Base-by-base conservation (phyloP, 2,113 vertebrate species). In the Aplodontia rufa region DNA sequence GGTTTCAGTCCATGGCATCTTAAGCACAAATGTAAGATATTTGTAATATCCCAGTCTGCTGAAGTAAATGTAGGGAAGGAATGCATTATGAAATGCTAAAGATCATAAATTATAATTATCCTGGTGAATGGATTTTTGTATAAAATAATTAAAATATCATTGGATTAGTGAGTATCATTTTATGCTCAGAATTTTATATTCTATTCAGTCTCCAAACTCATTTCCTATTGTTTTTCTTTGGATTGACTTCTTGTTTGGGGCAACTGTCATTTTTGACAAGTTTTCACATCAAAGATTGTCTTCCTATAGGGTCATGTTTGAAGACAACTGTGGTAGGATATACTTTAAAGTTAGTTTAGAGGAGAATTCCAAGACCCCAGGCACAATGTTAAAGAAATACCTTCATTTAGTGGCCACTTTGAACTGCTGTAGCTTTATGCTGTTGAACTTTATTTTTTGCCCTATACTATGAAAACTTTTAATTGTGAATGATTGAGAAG, bases 261-360 rank as follows among this genome's bases (percentile, higher is more conserved):
- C 0, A 79, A 47, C 45, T 94, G 37, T 76, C 47, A 55, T 85
- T 94, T 55, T 94, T 96, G 72, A 82, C 55, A 90, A 76, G 6
- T 53, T 22, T 95, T 92, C 60, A 90, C 0, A 0, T 9, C 24
- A 60, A 49, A 64, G 62, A 84, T 95, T 62, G 81, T 90, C 11
- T 93, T 81, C 47, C 22, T n/a, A 1, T 12, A 89, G 62, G 12
- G 37, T 72, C 68, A 87, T 58, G 12, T 78, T 68, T 90, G 37
- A 91, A 87, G 37, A 79, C 40, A 89, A 53, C 1, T 90, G 32
- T 66, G 6, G 24, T 72, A 53, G 24, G 35, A 94, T 81, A 84
- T 74, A 8, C 8, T 90, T 72, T 68, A 80, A 68, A 47, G 12
- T 20, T 26, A 51, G 3, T 87, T 93, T 84, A 78, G 16, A 76